These are phyloP conservation scores for Prunella strophiata DNA, from an alignment of 2,797 vertebrate genomes.

Conservation along the genomic window DNA sequence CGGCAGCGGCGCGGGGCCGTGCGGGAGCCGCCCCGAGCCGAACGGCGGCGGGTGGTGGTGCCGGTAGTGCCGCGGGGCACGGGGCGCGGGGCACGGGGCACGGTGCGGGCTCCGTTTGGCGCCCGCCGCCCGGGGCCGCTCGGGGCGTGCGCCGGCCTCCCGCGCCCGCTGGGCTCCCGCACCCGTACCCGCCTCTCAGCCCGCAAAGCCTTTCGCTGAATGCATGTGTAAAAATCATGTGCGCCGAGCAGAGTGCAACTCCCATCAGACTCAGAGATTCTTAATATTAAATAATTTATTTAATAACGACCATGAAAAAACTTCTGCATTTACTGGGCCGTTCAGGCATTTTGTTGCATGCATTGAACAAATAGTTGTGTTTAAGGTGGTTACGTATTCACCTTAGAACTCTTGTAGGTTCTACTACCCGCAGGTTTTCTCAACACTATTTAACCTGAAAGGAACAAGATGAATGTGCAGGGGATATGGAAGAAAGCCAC, in stretches of 20 bases:
- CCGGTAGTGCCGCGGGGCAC: not conserved
- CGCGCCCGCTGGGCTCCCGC: not conserved
- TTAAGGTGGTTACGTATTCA: too few relatives aligned
- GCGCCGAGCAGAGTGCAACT: not conserved
- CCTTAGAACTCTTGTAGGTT: not conserved
- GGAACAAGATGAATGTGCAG: not conserved
- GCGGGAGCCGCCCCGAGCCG: not conserved
- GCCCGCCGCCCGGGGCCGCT: not conserved
- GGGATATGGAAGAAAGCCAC: not conserved
- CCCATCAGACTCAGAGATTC: not conserved
- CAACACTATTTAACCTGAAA: not conserved
- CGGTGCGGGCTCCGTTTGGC: not conserved
- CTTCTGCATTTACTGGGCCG: not conserved
- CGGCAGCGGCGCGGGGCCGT: not conserved
- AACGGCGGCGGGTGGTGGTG: not conserved
- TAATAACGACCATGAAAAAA: not conserved
- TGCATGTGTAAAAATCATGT: too few relatives aligned
- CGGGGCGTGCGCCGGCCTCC: too few relatives aligned
- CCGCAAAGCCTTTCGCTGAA: not conserved
- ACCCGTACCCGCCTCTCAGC: not conserved
- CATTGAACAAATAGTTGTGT: accelerated
- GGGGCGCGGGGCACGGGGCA: too few relatives aligned
- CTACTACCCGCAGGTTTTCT: not conserved
- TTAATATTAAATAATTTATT: not conserved
- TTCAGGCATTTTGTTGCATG: not conserved